phyloP scores from a whole-genome alignment of 2,113 vertebrate genomes.

The Passer domesticus region DNA sequence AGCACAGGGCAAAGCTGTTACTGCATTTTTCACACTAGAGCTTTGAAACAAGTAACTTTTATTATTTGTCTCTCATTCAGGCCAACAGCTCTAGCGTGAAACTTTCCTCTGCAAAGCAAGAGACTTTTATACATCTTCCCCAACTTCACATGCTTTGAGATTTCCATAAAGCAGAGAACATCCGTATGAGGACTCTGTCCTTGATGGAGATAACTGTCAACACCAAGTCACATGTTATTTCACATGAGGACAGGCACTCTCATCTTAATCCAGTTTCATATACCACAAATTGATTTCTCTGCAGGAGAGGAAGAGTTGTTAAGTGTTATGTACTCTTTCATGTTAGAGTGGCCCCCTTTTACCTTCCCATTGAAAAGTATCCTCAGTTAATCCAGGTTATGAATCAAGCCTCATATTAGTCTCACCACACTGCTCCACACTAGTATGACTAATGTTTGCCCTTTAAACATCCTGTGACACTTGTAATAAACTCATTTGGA shows the following conservation, averaged over 20 bases:
- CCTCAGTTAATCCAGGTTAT: background rate
- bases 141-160: background rate
- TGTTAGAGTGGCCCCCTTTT: background rate
- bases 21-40: conserved; percentile 8
- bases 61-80: background rate
- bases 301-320: background rate
- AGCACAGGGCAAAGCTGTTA: conserved; percentile 7
- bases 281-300: background rate
- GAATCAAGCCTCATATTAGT: background rate
- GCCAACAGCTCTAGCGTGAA: background rate
- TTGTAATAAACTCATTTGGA: background rate
- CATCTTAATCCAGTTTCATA: background rate
- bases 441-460: conserved; percentile 18
- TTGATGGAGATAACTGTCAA: background rate
- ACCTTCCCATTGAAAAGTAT: conserved; percentile 1
- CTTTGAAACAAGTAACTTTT: background rate
- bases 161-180: background rate
- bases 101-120: background rate
- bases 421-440: background rate
- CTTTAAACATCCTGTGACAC: conserved; percentile 33
- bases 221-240: background rate
- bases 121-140: background rate
- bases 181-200: background rate
- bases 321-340: background rate
- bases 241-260: background rate